A percentile compares a stretch with the other conserved stretches of the same genome.
Evolutionary conservation across 1,140 invertebrate species (phyloP).

Genomic region (Sycophila sp.): DNA sequence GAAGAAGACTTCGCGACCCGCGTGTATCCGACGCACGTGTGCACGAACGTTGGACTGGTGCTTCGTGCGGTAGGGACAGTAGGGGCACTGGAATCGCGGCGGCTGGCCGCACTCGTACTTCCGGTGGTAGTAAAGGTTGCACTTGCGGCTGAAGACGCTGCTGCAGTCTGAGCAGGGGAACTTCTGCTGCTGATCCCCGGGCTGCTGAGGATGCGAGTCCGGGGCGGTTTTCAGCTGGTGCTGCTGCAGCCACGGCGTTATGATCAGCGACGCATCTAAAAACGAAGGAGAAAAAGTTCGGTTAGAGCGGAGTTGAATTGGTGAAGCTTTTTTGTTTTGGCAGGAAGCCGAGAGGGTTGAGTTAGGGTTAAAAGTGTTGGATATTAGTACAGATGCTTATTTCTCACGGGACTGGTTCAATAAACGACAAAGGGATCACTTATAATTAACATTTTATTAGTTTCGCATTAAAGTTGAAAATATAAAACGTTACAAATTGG

Average conservation of each 20-base stretch:
- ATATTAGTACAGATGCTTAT: no score
- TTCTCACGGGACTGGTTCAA: no score
- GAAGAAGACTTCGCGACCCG: conserved; percentile 43
- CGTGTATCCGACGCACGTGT: conserved; percentile 54
- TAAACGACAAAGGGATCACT: no score
- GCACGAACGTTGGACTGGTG: conserved; percentile 57
- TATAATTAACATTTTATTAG: no score
- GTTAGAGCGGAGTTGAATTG: not conserved
- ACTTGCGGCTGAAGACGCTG: conserved; percentile 64
- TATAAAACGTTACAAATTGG: no score
- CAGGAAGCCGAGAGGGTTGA: not conserved
- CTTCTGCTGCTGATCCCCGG: not conserved
- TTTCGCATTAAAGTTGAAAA: no score
- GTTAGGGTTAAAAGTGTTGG: no score
- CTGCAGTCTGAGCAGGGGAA: conserved; percentile 61
- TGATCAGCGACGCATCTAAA: not conserved
- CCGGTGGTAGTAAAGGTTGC: conserved; percentile 66
- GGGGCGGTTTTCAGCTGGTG: not conserved
- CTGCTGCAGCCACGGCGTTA: not conserved
- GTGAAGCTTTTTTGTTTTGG: not conserved
- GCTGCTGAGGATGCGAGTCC: not conserved
- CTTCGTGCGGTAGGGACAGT: conserved; percentile 54
- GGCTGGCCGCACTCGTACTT: conserved; percentile 15
- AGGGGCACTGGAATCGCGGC: conserved; percentile 49
- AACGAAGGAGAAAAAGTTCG: not conserved